Evolutionary conservation across 2,888 invertebrate genomes (phyloP), one percentile per base, ranked within the genome.

Genomic region (Cephus runcator): DNA sequence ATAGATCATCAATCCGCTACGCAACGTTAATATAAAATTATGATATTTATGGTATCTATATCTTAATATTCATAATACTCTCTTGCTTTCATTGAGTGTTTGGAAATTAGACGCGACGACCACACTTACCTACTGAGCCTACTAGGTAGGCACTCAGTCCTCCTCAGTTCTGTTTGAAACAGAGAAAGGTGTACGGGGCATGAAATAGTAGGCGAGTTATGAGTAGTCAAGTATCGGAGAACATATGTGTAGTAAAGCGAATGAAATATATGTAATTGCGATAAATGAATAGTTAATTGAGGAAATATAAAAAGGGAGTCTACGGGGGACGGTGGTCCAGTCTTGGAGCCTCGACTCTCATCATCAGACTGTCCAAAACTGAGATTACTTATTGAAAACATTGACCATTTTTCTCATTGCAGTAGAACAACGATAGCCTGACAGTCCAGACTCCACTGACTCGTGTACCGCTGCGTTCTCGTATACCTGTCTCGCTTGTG

Each of bases 401-500:
- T 23, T 33, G n/a, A 35, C 12, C 9, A 33, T 33, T 9, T 30
- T 75, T 23, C 3, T 15, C 11, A 30, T 75, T 36, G 9, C 23
- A 15, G 11, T 34, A 12, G 12, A 56, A 56, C 23, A 56, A 56
- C 23, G 23, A 56, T 23, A 56, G 23, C 56, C 23, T 56, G 56
- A 23, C 75, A 76, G 84, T 89, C 88, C 86, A 90, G 88, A 83
- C 88, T 90, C 87, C 89, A 85, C 79, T 80, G 88, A 90, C 87
- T 82, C 81, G 81, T 84, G 80, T 84, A 85, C 85, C 83, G 83
- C 83, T 82, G 81, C 81, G 82, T 83, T 83, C 85, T 83, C 79
- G 82, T 85, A 84, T 93, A 96, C 96, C 95, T 95, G 86, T 94
- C 93, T 92, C 94, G 93, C 84, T 92, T 92, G 87, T 92, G 92